phyloP scores from a whole-genome alignment of 1,140 invertebrate species.

The Drosophila teissieri region DNA sequence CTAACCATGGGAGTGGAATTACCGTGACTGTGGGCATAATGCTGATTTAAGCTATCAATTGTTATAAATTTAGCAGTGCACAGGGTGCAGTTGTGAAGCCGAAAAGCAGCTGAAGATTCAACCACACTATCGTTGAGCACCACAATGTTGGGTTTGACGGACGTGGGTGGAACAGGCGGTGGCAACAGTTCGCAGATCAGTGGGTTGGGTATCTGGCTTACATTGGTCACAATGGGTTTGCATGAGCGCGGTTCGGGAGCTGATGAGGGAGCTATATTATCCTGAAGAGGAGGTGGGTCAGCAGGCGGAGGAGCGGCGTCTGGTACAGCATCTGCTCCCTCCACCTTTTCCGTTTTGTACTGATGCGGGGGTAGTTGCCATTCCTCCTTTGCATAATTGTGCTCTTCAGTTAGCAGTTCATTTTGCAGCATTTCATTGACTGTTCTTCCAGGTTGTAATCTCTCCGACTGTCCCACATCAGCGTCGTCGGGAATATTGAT shows the following conservation, averaged over 20 bases:
- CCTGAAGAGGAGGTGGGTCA: not conserved
- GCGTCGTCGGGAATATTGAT: slow-evolving; percentile 80
- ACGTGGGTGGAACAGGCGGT: slow-evolving; percentile 6
- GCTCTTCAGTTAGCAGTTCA: slow-evolving; percentile 74
- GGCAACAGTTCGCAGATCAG: slow-evolving; percentile 58
- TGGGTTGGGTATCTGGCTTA: slow-evolving; percentile 70
- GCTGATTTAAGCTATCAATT: slow-evolving; percentile 69
- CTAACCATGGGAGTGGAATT: slow-evolving; percentile 63
- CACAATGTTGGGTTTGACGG: slow-evolving; percentile 75
- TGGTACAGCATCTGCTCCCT: slow-evolving; percentile 27
- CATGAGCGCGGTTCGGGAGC: slow-evolving; percentile 54
- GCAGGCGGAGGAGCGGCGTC: not conserved
- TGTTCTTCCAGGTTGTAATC: slow-evolving; percentile 5
- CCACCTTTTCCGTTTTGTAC: slow-evolving; percentile 78
- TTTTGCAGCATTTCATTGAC: slow-evolving; percentile 69
- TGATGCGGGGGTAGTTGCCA: slow-evolving; percentile 57
- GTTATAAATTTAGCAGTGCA: slow-evolving; percentile 77
- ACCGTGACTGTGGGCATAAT: slow-evolving; percentile 54
- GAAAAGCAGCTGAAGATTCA: slow-evolving; percentile 69
- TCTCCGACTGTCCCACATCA: slow-evolving; percentile 50
- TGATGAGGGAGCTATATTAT: not conserved
- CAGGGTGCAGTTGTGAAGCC: slow-evolving; percentile 66
- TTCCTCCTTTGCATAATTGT: slow-evolving; percentile 81
- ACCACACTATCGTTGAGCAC: slow-evolving; percentile 82
- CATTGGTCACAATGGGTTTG: slow-evolving; percentile 80